These are phyloP conservation scores for Rotaria magnacalcarata DNA, from an alignment of 2,888 invertebrate species.

Conservation along the genomic window DNA sequence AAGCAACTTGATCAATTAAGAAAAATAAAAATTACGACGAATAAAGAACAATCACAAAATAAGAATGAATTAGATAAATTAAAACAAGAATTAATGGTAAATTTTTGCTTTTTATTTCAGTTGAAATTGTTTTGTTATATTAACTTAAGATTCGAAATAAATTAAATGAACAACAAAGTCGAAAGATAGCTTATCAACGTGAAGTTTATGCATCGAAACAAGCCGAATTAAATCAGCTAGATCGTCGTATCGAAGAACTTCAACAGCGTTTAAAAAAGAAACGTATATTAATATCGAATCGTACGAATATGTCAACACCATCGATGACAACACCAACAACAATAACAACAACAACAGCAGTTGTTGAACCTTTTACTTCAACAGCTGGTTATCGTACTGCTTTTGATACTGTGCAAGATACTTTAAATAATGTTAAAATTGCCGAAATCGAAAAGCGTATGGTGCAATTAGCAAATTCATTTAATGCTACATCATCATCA, in stretches of 20 bases:
- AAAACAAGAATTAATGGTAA: conserved; percentile 78
- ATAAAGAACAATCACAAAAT: conserved; percentile 58
- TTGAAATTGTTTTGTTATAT: not conserved
- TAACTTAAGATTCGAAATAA: conserved; percentile 82
- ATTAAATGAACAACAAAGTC: conserved; percentile 87
- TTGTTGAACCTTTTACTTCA: conserved; percentile 39
- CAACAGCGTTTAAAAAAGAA: conserved; percentile 84
- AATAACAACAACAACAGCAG: conserved; percentile 6
- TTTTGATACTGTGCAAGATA: conserved; percentile 10
- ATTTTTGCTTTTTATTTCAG: conserved; percentile 37
- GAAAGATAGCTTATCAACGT: conserved; percentile 78
- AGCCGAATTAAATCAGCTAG: conserved; percentile 84
- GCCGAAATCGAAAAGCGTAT: conserved; percentile 51
- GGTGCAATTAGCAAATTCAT: conserved; percentile 59
- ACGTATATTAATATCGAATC: conserved; percentile 63
- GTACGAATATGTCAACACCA: conserved; percentile 28
- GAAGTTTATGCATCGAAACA: conserved; percentile 80
- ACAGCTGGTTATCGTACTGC: not conserved
- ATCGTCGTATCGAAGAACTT: conserved; percentile 84
- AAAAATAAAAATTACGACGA: conserved; percentile 61
- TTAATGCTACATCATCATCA: conserved; percentile 49
- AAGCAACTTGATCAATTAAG: conserved; percentile 83
- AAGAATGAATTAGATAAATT: conserved; percentile 77
- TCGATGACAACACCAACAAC: not conserved
- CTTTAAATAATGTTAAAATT: conserved; percentile 23